Percentiles rank a stretch among this genome's conserved stretches.
Conservation (phyloP, 2,797 vertebrate genomes). For the Silurus aristotelis region DNA sequence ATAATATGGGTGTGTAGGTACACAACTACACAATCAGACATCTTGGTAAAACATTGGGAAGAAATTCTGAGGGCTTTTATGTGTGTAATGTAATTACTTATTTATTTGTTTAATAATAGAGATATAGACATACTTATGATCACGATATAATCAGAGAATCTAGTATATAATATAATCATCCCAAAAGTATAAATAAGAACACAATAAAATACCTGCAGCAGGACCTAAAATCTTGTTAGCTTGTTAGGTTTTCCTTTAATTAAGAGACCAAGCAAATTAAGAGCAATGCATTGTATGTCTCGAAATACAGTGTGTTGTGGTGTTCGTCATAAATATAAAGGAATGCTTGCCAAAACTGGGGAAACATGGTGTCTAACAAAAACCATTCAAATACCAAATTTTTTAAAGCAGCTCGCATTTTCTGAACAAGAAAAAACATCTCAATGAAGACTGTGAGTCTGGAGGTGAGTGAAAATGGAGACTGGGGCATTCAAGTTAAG, state of each 20-base stretch:
- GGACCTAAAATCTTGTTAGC: background rate
- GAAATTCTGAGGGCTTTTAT: too few relatives aligned
- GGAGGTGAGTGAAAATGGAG: background rate
- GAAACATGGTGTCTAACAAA: background rate
- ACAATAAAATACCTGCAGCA: background rate
- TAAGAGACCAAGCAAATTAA: background rate
- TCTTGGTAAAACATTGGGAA: too few relatives aligned
- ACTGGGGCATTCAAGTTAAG: background rate
- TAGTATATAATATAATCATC: background rate
- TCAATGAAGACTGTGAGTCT: background rate
- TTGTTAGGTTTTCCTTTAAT: background rate
- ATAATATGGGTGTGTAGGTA: too few relatives aligned
- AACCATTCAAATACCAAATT: background rate
- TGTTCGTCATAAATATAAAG: background rate
- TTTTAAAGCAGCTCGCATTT: background rate
- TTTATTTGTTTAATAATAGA: too few relatives aligned
- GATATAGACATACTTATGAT: too few relatives aligned
- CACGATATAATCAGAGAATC: too few relatives aligned
- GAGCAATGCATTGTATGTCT: background rate
- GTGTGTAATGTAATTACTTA: too few relatives aligned
- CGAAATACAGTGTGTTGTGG: background rate
- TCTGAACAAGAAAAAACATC: background rate
- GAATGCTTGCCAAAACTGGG: background rate
- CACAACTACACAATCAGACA: too few relatives aligned
- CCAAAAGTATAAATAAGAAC: background rate